These are phyloP conservation scores for Okamejei kenojei DNA, from an alignment of 2,797 vertebrate species.

Conservation along the genomic window DNA sequence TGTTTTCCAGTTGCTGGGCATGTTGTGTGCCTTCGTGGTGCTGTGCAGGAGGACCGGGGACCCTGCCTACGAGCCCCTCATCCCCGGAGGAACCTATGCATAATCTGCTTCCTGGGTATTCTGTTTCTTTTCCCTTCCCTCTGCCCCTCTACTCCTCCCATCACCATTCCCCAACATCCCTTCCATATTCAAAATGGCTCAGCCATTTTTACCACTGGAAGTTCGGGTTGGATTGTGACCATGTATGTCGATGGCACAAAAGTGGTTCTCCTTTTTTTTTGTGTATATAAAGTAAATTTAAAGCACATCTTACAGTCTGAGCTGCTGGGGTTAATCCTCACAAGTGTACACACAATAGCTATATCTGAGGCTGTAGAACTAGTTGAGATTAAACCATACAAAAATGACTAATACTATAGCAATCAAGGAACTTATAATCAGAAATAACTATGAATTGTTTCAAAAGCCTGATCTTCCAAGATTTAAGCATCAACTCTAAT, in stretches of 20 bases:
- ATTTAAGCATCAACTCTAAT: constrained; percentile 58
- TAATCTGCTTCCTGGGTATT: constrained; percentile 49
- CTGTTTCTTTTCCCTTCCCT: constrained; percentile 45
- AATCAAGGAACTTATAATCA: constrained; percentile 33
- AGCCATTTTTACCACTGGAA: constrained; percentile 44
- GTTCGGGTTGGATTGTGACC: constrained; percentile 50
- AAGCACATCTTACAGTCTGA: constrained; percentile 62
- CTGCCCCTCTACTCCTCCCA: neutral
- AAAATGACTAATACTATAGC: constrained; percentile 42
- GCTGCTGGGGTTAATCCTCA: constrained; percentile 46
- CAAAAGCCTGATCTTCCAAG: constrained; percentile 50
- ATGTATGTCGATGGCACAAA: constrained; percentile 45
- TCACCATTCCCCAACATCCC: neutral
- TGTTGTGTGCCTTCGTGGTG: constrained; percentile 84
- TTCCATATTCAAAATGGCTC: neutral
- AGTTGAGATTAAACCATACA: constrained; percentile 52
- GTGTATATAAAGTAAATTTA: constrained; percentile 49
- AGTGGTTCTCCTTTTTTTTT: constrained; percentile 54
- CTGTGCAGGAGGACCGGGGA: constrained; percentile 79
- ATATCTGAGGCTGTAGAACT: constrained; percentile 48
- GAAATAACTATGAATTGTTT: neutral
- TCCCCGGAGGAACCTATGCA: constrained; percentile 78
- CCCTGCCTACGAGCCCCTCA: constrained; percentile 85
- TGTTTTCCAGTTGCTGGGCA: constrained; percentile 77
- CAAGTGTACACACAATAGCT: constrained; percentile 59